Base-by-base conservation (phyloP, 1,140 invertebrate species). In the Drosophila bifasciata region DNA sequence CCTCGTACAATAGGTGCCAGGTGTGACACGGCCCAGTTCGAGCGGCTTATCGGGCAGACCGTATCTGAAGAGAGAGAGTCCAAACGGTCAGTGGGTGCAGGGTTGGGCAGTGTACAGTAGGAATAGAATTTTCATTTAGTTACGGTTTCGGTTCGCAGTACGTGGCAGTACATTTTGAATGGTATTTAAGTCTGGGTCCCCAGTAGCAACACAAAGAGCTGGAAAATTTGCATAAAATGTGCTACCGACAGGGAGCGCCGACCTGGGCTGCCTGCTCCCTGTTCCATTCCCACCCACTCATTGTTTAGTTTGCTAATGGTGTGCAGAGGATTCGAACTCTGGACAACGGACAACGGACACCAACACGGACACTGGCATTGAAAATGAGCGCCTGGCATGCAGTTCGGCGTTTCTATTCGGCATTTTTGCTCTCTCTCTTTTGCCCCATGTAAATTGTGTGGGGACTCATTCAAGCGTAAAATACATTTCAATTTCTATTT, bases 1-100 rank as follows among this genome's bases (percentile, higher is more conserved):
- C 51, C 96, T 93, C 43, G 96, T 96, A 91, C 97, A 97, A 92
- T 97, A 97, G 4, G 96, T 96, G 43, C 96, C 96, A 0, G 96
- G 96, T 17, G 97, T 96, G 19, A 96, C 95, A 48, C 95, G 94
- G 32, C 96, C 95, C 60, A 96, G 92, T 92, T 97, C 95, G 64
- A 96, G 92, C 13, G 95, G 95, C 44, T 95, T 93, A 59, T 94
- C 94, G 5, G 94, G 93, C 53, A 94, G 94, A 16, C 96, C 96
- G 76, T 97, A 95, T 67, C 92, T 92, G 69, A 58, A 43, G 36
- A 44, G 23, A 25, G 19, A 64, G 25, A 32, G 32, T 48, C 43
- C 28, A 60, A 23, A 50, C 19, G 43, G 59, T 48, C 67, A 62
- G 39, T 57, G 32, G 78, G 74, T n/a, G n/a, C n/a, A n/a, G 44